Percentiles rank a stretch among this genome's conserved stretches.
These are phyloP conservation scores for Borostomias antarcticus DNA, from an alignment of 2,797 vertebrate species.

Conservation along the genomic window DNA sequence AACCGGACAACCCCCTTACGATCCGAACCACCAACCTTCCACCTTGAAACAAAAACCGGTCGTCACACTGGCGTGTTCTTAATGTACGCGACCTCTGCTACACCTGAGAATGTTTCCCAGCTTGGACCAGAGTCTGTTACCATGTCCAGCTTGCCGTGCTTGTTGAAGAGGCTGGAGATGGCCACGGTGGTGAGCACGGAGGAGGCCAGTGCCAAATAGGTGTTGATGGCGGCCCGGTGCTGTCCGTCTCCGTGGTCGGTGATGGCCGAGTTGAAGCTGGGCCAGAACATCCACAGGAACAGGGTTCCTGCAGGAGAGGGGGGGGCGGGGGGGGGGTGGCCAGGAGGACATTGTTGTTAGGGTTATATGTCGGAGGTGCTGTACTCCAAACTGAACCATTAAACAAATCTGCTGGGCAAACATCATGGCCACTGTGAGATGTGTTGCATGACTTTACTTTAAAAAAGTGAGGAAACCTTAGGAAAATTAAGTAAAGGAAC, in stretches of 20 bases:
- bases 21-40: too few species aligned
- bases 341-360: too few species aligned
- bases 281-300: conserved; percentile 98
- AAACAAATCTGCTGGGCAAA: too few species aligned
- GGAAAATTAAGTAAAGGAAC: too few species aligned
- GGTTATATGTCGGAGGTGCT: too few species aligned
- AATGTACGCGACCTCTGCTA: background rate
- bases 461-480: too few species aligned
- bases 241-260: conserved; percentile 89
- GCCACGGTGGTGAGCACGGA: conserved; percentile 89
- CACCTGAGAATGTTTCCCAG: background rate
- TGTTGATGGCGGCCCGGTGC: conserved; percentile 93
- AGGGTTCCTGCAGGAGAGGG: conserved; percentile 82
- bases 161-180: conserved; percentile 87
- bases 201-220: conserved; percentile 90
- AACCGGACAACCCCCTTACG: too few species aligned
- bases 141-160: conserved; percentile 95
- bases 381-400: too few species aligned
- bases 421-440: too few species aligned
- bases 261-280: conserved; percentile 96
- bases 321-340: background rate
- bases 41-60: background rate
- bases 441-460: too few species aligned
- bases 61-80: background rate
- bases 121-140: conserved; percentile 57